Base-by-base conservation (phyloP, 1,140 invertebrate species). In the Eurosta solidaginis region DNA sequence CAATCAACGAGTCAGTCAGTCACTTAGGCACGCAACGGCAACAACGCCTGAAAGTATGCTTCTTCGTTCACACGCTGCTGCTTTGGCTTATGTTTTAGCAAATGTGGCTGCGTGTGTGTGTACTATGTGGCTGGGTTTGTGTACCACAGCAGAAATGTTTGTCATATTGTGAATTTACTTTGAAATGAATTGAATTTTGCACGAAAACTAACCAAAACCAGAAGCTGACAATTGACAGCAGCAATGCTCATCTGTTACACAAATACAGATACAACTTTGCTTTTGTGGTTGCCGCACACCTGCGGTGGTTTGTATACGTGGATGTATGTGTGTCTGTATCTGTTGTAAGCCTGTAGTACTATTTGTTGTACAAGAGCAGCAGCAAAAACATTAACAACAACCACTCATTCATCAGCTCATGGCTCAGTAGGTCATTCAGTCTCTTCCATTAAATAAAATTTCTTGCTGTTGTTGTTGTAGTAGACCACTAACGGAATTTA, bases 401-500 rank as follows among this genome's bases (percentile, higher is more conserved):
- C 59, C 59, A 68, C 59, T 20, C 59, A 68, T 68, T 40, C 59
- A 68, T 68, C 27, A 47, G 59, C 22, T 12, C 5, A 4, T 68
- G 59, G 17, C 59, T 68, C 59, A 68, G 59, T 68, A 68, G 59
- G 59, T 68, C 59, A 68, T 68, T 68, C 33, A 27, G 59, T 40
- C 59, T n/a, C n/a, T 68, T 68, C 59, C 33, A 68, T 68, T 33
- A 68, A 68, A 59, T n/a, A n/a, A n/a, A n/a, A n/a, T n/a, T n/a
- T n/a, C n/a, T n/a, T n/a, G n/a, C n/a, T n/a, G n/a, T 29, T 68
- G 17, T 40, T 54, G 45, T 49, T 49, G 45, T 17, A 29, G 59
- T 42, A 40, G 59, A 68, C 59, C 59, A 68, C 59, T 68, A 68
- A 68, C 59, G 59, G 59, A 68, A 68, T 68, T 68, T 40, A 68